Evolutionary conservation across 1,140 invertebrate species (phyloP), one percentile per base, ranked within the genome.

Genomic region (Drosophila persimilis): DNA sequence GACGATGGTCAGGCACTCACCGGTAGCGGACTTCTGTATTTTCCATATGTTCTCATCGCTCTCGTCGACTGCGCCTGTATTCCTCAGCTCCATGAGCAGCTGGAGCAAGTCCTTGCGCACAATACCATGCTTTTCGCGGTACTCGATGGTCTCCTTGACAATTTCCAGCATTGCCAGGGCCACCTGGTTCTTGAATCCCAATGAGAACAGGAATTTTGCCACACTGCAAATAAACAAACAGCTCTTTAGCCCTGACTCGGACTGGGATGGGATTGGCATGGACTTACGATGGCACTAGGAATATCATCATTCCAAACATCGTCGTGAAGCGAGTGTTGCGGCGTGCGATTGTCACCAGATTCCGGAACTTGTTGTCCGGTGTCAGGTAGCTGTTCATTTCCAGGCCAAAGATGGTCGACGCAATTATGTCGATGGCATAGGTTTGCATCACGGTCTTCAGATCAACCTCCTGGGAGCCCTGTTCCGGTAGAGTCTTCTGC

Each of bases 61-160:
- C n/a, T 81, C 84, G 1, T 80, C 89, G 17, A 92, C 74, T 51
- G 63, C 79, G 20, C 90, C 92, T 0, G 92, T 92, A 9, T 93
- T 92, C 54, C 92, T 91, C 3, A 94, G 60, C 47, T 93, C 91
- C 51, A 94, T 92, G 5, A 94, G 72, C 29, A 94, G 71, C 55
- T 94, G 93, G 60, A 94, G 66, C 64, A 94, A 92, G 78, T 94
- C 94, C 56, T 92, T 92, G 54, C 93, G 90, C 0, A 77, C 77
- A 15, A 94, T 74, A 7, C 92, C 91, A 52, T 93, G 91, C 17
- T 92, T 85, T 65, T 93, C 92, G 0, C 93, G 79, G 73, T 92
- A 92, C 20, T 92, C 89, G 6, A 94, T 91, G 0, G 93, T 93
- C 17, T 94, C 92, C 70, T 92, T 92, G 4, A 94, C 93, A 5